These are phyloP conservation scores for Troglohyphantes excavatus DNA, from an alignment of 2,888 invertebrate species.

Conservation along the genomic window DNA sequence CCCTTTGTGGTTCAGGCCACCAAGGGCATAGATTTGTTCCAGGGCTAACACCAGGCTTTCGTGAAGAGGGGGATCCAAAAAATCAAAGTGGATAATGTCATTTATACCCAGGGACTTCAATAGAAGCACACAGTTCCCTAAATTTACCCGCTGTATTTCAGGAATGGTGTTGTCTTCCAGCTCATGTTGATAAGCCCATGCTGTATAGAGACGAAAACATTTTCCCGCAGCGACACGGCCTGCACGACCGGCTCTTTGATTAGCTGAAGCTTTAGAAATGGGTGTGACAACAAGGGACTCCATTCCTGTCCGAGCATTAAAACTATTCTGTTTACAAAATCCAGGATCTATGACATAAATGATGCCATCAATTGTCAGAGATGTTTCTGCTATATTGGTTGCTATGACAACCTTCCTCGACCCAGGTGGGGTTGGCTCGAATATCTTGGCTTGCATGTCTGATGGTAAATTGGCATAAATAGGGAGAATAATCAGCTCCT, in stretches of 20 bases:
- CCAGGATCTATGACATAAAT: conserved; percentile 99
- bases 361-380: conserved; percentile 98
- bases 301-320: conserved; percentile 98
- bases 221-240: conserved; percentile 98
- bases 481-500: conserved; percentile 94
- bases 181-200: conserved; percentile 99
- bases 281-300: conserved; percentile 99
- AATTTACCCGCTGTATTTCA: conserved; percentile 98
- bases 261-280: conserved; percentile 97
- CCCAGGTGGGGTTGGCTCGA: conserved; percentile 97
- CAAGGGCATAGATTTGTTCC: conserved; percentile 98
- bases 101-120: conserved; percentile 98
- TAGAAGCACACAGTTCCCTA: conserved; percentile 98
- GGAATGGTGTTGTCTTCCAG: conserved; percentile 98
- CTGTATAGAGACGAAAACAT: conserved; percentile 98
- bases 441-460: conserved; percentile 99
- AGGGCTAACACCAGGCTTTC: conserved; percentile 94
- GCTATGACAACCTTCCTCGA: conserved; percentile 96
- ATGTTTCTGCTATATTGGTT: conserved; percentile 99
- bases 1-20: conserved; percentile 98
- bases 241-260: conserved; percentile 97
- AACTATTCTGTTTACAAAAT: conserved; percentile 99
- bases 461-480: conserved; percentile 99
- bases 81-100: conserved; percentile 98
- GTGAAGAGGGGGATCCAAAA: conserved; percentile 98